Conservation (phyloP, 2,797 vertebrate genomes). For the Sus cebifrons region DNA sequence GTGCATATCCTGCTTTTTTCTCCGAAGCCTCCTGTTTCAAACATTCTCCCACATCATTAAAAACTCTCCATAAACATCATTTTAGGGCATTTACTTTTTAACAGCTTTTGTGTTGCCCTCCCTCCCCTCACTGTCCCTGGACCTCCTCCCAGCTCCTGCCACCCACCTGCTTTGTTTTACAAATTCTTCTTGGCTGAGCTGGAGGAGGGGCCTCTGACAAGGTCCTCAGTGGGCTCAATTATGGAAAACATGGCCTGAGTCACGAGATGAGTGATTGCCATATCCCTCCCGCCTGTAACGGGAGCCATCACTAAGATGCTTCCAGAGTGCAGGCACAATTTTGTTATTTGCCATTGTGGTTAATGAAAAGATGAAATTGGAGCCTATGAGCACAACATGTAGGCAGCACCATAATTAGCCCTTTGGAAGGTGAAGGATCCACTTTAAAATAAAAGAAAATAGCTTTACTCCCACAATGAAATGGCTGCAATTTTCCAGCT, state of each 20-base stretch:
- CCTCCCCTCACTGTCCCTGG: too few relatives aligned
- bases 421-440: constrained; percentile 88
- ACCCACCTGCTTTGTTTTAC: constrained; percentile 60
- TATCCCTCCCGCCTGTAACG: constrained; percentile 44
- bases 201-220: constrained; percentile 54
- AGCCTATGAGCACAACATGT: constrained; percentile 70
- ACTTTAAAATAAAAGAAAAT: constrained; percentile 87
- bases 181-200: constrained; percentile 57
- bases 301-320: constrained; percentile 47
- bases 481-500: constrained; percentile 86
- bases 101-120: not conserved
- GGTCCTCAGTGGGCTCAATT: constrained; percentile 58
- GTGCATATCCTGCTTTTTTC: not conserved
- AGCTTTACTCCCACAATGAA: constrained; percentile 83
- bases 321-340: constrained; percentile 68
- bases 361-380: constrained; percentile 87
- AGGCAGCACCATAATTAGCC: constrained; percentile 85
- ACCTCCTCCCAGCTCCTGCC: not conserved
- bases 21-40: not conserved
- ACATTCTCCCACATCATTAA: constrained; percentile 26
- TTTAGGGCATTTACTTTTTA: constrained; percentile 16
- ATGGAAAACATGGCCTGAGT: constrained; percentile 59
- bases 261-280: constrained; percentile 61
- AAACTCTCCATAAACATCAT: constrained; percentile 50
- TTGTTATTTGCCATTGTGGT: constrained; percentile 78